phyloP scores from a whole-genome alignment of 35 echinoderm and acorn worm species.

The Chiridota heheva region DNA sequence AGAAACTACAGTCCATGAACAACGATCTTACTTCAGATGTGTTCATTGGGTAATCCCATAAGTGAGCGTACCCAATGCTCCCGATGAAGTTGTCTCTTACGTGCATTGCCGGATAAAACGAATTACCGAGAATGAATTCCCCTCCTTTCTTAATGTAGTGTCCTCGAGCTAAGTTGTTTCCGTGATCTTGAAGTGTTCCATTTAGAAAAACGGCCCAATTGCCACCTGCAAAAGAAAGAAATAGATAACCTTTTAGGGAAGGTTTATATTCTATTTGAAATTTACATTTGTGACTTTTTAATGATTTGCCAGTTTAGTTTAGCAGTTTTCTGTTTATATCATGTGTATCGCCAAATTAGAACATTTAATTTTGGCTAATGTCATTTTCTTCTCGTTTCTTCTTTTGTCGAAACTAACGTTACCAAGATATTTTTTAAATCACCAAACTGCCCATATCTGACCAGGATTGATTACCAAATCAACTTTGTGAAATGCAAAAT shows the following conservation, averaged over 20 bases:
- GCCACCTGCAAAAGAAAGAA: slow-evolving; percentile 46
- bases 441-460: too few species aligned
- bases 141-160: neutral
- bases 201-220: slow-evolving; percentile 57
- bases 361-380: neutral
- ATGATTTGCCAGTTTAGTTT: neutral
- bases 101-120: neutral
- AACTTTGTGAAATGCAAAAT: too few species aligned
- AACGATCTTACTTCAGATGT: slow-evolving; percentile 52
- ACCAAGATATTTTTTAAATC: too few species aligned
- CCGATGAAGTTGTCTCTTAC: slow-evolving; percentile 55
- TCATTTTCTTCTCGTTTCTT: neutral
- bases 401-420: neutral
- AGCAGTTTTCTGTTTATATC: neutral
- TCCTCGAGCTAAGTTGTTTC: neutral
- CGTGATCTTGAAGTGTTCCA: slow-evolving; percentile 17
- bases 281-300: too few species aligned
- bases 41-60: slow-evolving; percentile 59
- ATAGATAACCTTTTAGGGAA: neutral
- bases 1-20: slow-evolving; percentile 78
- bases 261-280: too few species aligned
- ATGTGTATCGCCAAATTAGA: neutral
- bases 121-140: slow-evolving; percentile 31
- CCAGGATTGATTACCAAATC: too few species aligned
- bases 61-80: slow-evolving; percentile 72